A percentile compares a stretch with the other conserved stretches of the same genome.
Evolutionary conservation across 2,888 invertebrate species (phyloP).

Genomic region (Ligdia adustata): DNA sequence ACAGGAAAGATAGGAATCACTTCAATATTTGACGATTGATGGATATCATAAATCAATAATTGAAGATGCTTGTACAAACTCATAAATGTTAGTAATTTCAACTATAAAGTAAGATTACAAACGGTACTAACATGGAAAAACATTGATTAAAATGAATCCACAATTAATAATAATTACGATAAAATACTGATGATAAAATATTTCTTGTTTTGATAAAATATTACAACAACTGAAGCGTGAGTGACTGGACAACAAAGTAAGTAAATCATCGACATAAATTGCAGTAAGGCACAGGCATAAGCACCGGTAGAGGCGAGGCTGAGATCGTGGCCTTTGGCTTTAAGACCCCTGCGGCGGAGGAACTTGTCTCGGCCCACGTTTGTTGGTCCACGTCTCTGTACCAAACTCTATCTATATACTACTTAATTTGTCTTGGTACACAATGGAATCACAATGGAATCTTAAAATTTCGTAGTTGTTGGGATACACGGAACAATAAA

Average conservation of each 20-base stretch:
- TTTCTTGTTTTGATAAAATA: constrained; percentile 23
- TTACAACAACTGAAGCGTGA: constrained; percentile 6
- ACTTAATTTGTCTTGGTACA: constrained; percentile 2
- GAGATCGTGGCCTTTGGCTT: constrained; percentile 64
- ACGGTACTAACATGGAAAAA: too few relatives aligned
- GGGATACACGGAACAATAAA: constrained; percentile 19
- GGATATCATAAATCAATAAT: too few relatives aligned
- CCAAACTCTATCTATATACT: constrained; percentile 32
- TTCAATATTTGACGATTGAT: constrained; percentile 50
- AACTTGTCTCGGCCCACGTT: constrained; percentile 52
- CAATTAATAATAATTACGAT: background rate
- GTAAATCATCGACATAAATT: constrained; percentile 40
- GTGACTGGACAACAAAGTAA: constrained; percentile 18
- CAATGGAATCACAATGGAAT: background rate
- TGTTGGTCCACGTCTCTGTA: constrained; percentile 17
- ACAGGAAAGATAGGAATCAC: constrained; percentile 46
- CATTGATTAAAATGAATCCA: background rate
- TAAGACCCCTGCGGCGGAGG: constrained; percentile 54
- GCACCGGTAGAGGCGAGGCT: constrained; percentile 49
- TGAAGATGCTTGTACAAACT: too few relatives aligned
- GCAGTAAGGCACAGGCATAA: constrained; percentile 36
- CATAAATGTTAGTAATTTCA: too few relatives aligned
- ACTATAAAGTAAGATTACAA: too few relatives aligned
- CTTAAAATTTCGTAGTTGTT: too few relatives aligned
- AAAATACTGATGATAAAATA: constrained; percentile 41